Conservation (phyloP, 1,140 invertebrate genomes). For the Papilio polytes region DNA sequence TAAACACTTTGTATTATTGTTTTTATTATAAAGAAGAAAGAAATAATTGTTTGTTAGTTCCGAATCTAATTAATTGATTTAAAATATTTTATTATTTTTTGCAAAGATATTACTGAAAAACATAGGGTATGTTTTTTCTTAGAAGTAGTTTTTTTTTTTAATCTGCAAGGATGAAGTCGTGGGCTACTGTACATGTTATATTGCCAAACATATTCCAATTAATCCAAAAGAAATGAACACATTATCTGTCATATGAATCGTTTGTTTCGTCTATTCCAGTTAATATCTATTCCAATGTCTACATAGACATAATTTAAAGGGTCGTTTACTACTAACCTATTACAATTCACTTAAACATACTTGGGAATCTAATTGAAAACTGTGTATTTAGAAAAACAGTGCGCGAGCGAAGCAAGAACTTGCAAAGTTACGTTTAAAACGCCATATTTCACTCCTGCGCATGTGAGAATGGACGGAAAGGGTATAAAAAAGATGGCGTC, state of each 20-base stretch:
- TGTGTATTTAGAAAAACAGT: constrained; percentile 52
- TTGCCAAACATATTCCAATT: constrained; percentile 28
- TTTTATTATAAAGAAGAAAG: too few relatives aligned
- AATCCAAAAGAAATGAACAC: background rate
- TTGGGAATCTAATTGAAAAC: constrained; percentile 54
- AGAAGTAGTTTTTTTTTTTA: too few relatives aligned
- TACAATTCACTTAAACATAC: constrained; percentile 51
- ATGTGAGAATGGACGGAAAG: constrained; percentile 60
- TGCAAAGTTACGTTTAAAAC: constrained; percentile 55
- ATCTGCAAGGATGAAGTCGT: too few relatives aligned
- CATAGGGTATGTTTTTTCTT: too few relatives aligned
- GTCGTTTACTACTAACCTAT: constrained; percentile 38
- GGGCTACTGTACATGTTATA: background rate
- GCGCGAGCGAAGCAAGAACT: constrained; percentile 48
- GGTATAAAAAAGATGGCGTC: constrained; percentile 56
- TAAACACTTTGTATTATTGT: too few relatives aligned
- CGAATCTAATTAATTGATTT: too few relatives aligned
- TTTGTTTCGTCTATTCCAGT: constrained; percentile 22
- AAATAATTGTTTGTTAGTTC: too few relatives aligned
- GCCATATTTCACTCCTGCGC: constrained; percentile 60
- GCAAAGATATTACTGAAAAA: too few relatives aligned
- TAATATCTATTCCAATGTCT: constrained; percentile 20
- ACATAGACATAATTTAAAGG: constrained; percentile 20
- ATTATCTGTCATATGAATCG: constrained; percentile 11
- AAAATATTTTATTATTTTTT: too few relatives aligned